Percentiles rank a stretch among this genome's conserved stretches.
These are phyloP conservation scores for Plectus sambesii DNA, from an alignment of 1,140 invertebrate genomes.

Conservation along the genomic window DNA sequence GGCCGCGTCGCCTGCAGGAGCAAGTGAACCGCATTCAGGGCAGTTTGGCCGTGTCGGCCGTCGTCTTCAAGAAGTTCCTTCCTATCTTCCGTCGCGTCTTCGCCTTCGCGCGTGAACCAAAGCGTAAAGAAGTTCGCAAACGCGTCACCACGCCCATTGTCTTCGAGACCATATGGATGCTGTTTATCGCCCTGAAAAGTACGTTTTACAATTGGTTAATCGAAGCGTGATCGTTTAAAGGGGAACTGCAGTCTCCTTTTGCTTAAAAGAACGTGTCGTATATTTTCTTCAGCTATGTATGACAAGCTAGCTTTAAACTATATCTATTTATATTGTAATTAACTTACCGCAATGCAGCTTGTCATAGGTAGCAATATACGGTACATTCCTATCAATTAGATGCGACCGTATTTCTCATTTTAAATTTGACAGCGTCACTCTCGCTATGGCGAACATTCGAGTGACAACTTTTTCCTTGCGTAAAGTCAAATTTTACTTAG, in stretches of 20 bases:
- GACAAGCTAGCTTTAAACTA: too few species aligned
- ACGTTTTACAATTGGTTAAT: conserved; percentile 7
- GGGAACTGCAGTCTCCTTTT: too few species aligned
- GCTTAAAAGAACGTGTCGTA: too few species aligned
- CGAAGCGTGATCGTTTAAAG: too few species aligned
- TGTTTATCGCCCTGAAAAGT: conserved; percentile 37
- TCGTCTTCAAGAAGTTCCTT: conserved; percentile 83
- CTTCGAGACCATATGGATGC: conserved; percentile 34
- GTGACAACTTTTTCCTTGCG: too few species aligned
- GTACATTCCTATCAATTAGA: too few species aligned
- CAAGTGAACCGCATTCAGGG: conserved; percentile 74
- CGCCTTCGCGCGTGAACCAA: conserved; percentile 1
- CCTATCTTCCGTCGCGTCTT: conserved; percentile 60
- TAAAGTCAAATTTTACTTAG: too few species aligned
- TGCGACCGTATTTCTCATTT: conserved; percentile 1
- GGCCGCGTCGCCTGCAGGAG: conserved; percentile 67
- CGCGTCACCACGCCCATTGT: conserved; percentile 16
- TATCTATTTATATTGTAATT: too few species aligned
- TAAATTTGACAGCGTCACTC: conserved; percentile 3
- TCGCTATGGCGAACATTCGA: too few species aligned
- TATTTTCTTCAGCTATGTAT: too few species aligned
- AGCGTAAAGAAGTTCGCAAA: conserved; percentile 20
- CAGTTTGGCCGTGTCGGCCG: conserved; percentile 85
- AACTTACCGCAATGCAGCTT: too few species aligned
- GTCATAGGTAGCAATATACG: too few species aligned